Conservation (phyloP, 2,797 vertebrate species). For the Delichon dasypus region DNA sequence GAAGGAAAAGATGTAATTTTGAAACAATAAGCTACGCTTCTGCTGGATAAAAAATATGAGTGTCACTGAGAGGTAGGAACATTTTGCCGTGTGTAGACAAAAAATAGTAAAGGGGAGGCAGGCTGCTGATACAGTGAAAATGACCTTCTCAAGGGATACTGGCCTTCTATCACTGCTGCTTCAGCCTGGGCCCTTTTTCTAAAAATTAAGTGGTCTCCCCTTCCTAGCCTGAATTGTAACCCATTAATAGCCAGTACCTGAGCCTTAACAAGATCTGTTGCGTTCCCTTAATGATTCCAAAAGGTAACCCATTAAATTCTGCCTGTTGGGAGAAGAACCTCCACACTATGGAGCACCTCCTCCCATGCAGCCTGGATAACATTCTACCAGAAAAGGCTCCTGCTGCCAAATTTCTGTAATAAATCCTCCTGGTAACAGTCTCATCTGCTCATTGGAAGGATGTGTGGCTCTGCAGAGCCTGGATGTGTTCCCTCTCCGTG, state of each 20-base stretch:
- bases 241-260: not conserved
- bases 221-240: not conserved
- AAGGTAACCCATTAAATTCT: not conserved
- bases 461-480: not conserved
- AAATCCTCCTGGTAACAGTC: not conserved
- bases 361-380: not conserved
- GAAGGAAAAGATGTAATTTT: not conserved
- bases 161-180: conserved; percentile 28
- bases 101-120: conserved; percentile 10
- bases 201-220: not conserved
- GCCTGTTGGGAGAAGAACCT: conserved; percentile 16
- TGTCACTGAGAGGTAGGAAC: not conserved
- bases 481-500: not conserved
- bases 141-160: conserved; percentile 61
- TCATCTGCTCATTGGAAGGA: not conserved
- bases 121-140: conserved; percentile 42
- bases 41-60: not conserved
- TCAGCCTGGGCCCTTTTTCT: not conserved
- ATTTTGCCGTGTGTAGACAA: not conserved
- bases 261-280: not conserved
- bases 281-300: not conserved
- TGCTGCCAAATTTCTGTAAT: not conserved
- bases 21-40: not conserved
- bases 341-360: conserved; percentile 9
- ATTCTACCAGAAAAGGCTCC: not conserved